Base-by-base conservation (phyloP, 2,888 invertebrate species). In the Trichacis sp. region DNA sequence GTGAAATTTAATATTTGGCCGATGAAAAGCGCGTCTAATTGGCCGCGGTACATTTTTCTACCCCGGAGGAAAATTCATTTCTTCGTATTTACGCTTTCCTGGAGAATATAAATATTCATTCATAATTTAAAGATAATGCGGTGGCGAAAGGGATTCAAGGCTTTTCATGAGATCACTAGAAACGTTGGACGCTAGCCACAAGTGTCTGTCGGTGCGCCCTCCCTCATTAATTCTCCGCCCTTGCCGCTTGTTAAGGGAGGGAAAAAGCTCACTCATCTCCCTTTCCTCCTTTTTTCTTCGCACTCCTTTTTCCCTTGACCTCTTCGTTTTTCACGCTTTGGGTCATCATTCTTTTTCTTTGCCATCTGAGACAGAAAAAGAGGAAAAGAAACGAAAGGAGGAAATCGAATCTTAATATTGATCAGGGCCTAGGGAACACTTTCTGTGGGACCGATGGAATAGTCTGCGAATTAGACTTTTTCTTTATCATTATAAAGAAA, bases 141-240 rank as follows among this genome's bases (percentile, higher is more conserved):
- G 52, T 43, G 30, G 46, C 46, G 18, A 55, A 40, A 29, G 48
- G 43, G 52, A 57, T 60, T 53, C 49, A 38, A 30, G 58, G 48
- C 42, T 61, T 60, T 55, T 45, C 50, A 46, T 46, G 46, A 70
- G 71, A 73, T 75, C 72, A 75, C 62, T 79, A n/a, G n/a, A n/a
- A n/a, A n/a, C n/a, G n/a, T n/a, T 73, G 79, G 80, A 76, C 78
- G 81, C 79, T 84, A 84, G 83, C 84, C 83, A 84, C 83, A 84
- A 84, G 83, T 84, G 83, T 83, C 83, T 81, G 82, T 80, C 78
- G 76, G 78, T 77, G 82, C 82, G 79, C 80, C 82, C 81, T 82
- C 81, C 80, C 83, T 84, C 83, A 84, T 83, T 84, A 83, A 83
- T 84, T 83, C 82, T 83, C 83, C 80, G 82, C 82, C 82, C 83